A percentile compares a stretch with the other conserved stretches of the same genome.
Conservation (phyloP, 2,797 vertebrate species). For the Phoxinus dragarum region DNA sequence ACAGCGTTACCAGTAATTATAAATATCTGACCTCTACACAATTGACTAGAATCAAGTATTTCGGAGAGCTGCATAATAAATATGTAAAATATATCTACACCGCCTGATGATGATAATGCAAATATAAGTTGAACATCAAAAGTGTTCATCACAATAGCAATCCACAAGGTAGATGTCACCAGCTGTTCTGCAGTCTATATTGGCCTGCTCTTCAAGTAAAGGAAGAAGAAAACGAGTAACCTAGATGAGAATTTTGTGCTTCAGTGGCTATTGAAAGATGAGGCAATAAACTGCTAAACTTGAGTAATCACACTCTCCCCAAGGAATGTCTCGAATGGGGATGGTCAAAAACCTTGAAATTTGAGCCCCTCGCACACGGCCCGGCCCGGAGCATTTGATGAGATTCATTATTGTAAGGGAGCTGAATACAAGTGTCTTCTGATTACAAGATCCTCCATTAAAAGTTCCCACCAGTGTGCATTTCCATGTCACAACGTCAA, state of each 20-base stretch:
- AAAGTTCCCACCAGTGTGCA: conserved; percentile 92
- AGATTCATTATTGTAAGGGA: conserved; percentile 95
- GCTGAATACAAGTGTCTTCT: conserved; percentile 96
- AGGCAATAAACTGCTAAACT: conserved; percentile 99
- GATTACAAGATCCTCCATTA: conserved; percentile 93
- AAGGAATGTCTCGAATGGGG: conserved; percentile 95
- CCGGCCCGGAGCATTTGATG: conserved; percentile 92
- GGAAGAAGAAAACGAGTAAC: conserved; percentile 81
- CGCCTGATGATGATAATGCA: background rate
- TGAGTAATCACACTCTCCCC: conserved; percentile 99
- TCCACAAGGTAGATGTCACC: conserved; percentile 81
- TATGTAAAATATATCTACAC: background rate
- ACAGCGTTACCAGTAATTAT: background rate
- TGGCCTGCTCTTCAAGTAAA: conserved; percentile 93
- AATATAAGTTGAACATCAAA: conserved; percentile 17
- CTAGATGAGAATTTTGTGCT: conserved; percentile 99
- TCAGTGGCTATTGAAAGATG: conserved; percentile 99
- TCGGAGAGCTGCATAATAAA: background rate
- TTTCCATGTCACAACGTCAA: conserved; percentile 91
- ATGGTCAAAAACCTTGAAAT: conserved; percentile 99
- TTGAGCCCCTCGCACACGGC: conserved; percentile 86
- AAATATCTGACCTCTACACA: background rate
- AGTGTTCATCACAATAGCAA: conserved; percentile 55
- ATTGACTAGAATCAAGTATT: background rate
- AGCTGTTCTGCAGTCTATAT: conserved; percentile 91